Evolutionary conservation across 2,797 vertebrate genomes (phyloP).

Genomic region (Crocidura indochinensis): DNA sequence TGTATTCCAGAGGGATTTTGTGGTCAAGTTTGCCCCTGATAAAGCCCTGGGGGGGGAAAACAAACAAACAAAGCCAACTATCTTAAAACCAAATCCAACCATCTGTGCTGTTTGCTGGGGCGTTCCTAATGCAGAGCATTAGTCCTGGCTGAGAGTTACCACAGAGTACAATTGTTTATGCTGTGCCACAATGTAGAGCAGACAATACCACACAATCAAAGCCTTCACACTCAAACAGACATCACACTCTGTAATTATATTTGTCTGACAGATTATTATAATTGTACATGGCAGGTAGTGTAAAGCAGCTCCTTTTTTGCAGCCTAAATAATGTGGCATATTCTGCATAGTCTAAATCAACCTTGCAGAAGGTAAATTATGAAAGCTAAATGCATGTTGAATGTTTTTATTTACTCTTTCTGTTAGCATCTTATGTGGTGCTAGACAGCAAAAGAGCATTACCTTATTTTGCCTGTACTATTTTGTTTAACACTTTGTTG

Average conservation of each 20-base stretch:
- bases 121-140: constrained; percentile 85
- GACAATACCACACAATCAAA: constrained; percentile 91
- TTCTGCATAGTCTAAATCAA: constrained; percentile 81
- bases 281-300: constrained; percentile 89
- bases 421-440: constrained; percentile 83
- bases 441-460: constrained; percentile 81
- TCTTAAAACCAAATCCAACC: constrained; percentile 63
- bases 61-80: constrained; percentile 81
- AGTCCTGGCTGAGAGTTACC: constrained; percentile 86
- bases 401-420: constrained; percentile 84
- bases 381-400: constrained; percentile 84
- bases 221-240: constrained; percentile 90
- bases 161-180: constrained; percentile 88
- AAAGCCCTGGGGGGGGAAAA: constrained; percentile 63
- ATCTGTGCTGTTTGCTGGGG: constrained; percentile 83
- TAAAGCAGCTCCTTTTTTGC: constrained; percentile 85
- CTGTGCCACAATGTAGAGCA: constrained; percentile 85
- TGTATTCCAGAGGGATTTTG: constrained; percentile 62
- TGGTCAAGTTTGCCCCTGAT: constrained; percentile 83
- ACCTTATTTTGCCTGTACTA: constrained; percentile 82
- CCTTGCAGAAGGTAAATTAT: constrained; percentile 79
- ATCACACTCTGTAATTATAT: constrained; percentile 92
- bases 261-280: constrained; percentile 91
- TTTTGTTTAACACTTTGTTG: constrained; percentile 79
- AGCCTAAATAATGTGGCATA: constrained; percentile 86